Base-by-base conservation (phyloP, 2,888 invertebrate species). In the Dioctria linearis region DNA sequence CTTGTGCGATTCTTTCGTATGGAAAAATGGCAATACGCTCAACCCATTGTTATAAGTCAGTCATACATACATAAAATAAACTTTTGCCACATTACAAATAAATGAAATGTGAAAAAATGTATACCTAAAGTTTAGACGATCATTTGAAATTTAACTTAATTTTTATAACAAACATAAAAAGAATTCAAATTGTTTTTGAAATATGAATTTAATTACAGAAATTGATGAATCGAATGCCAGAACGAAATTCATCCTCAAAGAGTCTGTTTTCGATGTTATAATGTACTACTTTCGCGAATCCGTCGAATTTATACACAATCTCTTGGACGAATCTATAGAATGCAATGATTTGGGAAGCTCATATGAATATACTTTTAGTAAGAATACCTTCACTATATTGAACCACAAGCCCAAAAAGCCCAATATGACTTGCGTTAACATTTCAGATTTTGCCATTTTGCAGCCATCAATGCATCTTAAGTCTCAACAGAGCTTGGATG, bases 391-490 rank as follows among this genome's bases (percentile, higher is more conserved):
- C n/a, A 37, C 5, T 65, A 65, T 40, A 40, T 65, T 40, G 39
- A 25, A 65, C 65, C 39, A 65, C 40, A 65, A 25, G 25, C 42
- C 13, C 37, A 67, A 25, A 25, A 25, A 25, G 0, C 25, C 2
- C 25, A 25, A 25, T 25, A 25, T 25, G 25, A 46, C 8, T 46
- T 46, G 5, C 8, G 5, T 46, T 46, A 46, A 5, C 46, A 46
- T 51, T 49, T 25, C 37, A 84, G 90, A 90, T 86, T 90, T 90
- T 84, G 83, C 86, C 40, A 83, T 89, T 25, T 84, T 90, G 69
- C 81, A 81, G 61, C 82, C 82, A 5, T 54, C 63, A 8, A 57
- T 57, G 57, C 57, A 9, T 86, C 88, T 2, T 46, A 46, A 46
- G 5, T 8, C 8, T 8, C 46, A 46, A 46, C 5, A 46, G 8